Evolutionary conservation across 2,797 vertebrate species (phyloP).

Genomic region (Lithobates pipiens): DNA sequence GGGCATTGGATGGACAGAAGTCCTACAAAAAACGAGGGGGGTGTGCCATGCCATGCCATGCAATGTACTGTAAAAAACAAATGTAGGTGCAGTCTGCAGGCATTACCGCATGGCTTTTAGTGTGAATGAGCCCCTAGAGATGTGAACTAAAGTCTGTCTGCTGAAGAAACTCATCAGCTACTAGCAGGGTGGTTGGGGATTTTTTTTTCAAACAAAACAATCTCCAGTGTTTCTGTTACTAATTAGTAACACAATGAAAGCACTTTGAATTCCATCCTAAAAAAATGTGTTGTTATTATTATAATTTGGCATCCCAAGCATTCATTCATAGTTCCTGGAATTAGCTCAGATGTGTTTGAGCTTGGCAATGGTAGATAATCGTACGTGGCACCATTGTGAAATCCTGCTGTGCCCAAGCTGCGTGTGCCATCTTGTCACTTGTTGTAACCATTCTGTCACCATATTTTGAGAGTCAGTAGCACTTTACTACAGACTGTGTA

Average conservation of each 20-base stretch:
- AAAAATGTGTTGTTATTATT: constrained; percentile 41
- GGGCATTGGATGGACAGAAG: too few species aligned
- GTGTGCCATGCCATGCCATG: too few species aligned
- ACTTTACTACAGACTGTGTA: too few species aligned
- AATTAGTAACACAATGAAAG: constrained; percentile 40
- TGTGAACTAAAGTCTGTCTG: too few species aligned
- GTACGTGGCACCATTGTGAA: constrained; percentile 22
- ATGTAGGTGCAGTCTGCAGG: too few species aligned
- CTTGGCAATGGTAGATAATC: constrained; percentile 45
- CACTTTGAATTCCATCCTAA: constrained; percentile 26
- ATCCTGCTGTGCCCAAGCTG: constrained; percentile 44
- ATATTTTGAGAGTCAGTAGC: too few species aligned
- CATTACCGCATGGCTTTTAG: too few species aligned
- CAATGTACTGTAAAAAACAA: too few species aligned
- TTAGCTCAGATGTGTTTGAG: constrained; percentile 32
- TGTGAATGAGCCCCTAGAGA: too few species aligned
- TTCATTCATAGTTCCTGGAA: constrained; percentile 55
- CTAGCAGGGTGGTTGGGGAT: too few species aligned
- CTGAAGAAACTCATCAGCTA: too few species aligned
- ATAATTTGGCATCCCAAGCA: constrained; percentile 20
- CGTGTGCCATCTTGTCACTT: constrained; percentile 40
- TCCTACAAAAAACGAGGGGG: too few species aligned
- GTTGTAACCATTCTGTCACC: constrained; percentile 9
- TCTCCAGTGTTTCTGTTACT: constrained; percentile 12
- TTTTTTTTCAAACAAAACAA: neutral